Conservation (phyloP, 2,888 invertebrate genomes). For the Pteria penguin region DNA sequence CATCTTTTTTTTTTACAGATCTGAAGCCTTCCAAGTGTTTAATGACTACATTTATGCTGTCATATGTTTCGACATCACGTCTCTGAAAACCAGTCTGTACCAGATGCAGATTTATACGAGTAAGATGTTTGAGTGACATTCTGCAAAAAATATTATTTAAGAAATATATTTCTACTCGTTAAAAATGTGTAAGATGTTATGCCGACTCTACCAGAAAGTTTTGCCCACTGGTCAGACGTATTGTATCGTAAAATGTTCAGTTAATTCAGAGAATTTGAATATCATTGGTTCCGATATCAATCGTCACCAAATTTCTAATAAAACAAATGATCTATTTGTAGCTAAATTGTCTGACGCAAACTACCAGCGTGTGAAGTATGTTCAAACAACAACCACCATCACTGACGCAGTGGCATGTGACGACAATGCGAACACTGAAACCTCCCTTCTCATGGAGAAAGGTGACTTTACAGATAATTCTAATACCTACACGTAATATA, state of each 20-base stretch:
- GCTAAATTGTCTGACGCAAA: slow-evolving; percentile 35
- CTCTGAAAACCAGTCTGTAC: slow-evolving; percentile 26
- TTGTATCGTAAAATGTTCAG: no score
- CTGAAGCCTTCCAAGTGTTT: slow-evolving; percentile 40
- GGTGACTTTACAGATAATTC: slow-evolving; percentile 8
- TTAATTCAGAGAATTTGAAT: no score
- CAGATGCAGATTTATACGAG: slow-evolving; percentile 32
- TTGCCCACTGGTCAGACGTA: no score
- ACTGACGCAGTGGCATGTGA: slow-evolving; percentile 26
- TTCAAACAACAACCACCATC: slow-evolving; percentile 22
- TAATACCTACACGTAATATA: no score
- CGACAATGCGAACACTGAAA: slow-evolving; percentile 29
- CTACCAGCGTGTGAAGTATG: slow-evolving; percentile 37
- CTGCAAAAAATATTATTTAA: no score
- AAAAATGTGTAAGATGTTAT: no score
- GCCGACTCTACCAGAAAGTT: no score
- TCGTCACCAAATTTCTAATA: no score
- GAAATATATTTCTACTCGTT: no score
- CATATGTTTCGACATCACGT: slow-evolving; percentile 50
- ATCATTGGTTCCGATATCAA: no score
- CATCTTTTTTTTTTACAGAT: slow-evolving; percentile 41
- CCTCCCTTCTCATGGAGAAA: slow-evolving; percentile 11
- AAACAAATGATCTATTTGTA: no score
- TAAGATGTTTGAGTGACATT: no score
- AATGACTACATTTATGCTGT: slow-evolving; percentile 49